Conservation (phyloP, 2,888 invertebrate species). For the Tipula lateralis region DNA sequence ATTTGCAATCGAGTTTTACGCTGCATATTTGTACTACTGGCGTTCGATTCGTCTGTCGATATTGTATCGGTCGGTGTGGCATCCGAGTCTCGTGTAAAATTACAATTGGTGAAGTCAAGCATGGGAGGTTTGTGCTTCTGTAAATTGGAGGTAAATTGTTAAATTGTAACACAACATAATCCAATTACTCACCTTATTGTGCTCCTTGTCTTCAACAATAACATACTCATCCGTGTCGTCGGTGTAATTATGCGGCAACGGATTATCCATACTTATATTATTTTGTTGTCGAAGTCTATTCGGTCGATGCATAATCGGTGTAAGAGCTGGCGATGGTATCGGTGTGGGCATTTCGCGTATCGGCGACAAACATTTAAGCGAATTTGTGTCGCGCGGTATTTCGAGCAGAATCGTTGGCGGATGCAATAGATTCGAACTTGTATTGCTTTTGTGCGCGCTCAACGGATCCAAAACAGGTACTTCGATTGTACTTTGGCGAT, state of each 20-base stretch:
- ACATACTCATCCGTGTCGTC: slow-evolving; percentile 45
- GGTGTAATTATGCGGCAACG: slow-evolving; percentile 50
- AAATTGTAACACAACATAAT: neutral
- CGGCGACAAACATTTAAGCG: slow-evolving; percentile 68
- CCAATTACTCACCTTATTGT: neutral
- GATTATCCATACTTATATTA: slow-evolving; percentile 35
- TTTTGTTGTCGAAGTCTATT: slow-evolving; percentile 37
- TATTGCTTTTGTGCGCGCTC: slow-evolving; percentile 59
- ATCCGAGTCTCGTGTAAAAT: slow-evolving; percentile 34
- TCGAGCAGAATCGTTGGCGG: slow-evolving; percentile 72
- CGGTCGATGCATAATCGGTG: slow-evolving; percentile 57
- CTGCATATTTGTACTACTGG: slow-evolving; percentile 38
- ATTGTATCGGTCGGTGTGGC: slow-evolving; percentile 35
- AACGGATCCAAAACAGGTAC: slow-evolving; percentile 63
- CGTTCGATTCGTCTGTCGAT: slow-evolving; percentile 39
- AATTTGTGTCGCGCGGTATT: slow-evolving; percentile 57
- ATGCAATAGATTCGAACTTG: slow-evolving; percentile 58
- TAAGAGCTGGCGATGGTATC: slow-evolving; percentile 64
- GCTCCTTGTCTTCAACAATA: neutral
- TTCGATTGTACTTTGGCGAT: slow-evolving; percentile 52
- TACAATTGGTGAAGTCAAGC: neutral
- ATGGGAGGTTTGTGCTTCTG: neutral
- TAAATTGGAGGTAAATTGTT: too few species aligned
- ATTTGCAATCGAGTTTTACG: slow-evolving; percentile 32
- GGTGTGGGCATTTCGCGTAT: slow-evolving; percentile 74